phyloP scores from a whole-genome alignment of 2,113 vertebrate species.

The Pogona vitticeps region DNA sequence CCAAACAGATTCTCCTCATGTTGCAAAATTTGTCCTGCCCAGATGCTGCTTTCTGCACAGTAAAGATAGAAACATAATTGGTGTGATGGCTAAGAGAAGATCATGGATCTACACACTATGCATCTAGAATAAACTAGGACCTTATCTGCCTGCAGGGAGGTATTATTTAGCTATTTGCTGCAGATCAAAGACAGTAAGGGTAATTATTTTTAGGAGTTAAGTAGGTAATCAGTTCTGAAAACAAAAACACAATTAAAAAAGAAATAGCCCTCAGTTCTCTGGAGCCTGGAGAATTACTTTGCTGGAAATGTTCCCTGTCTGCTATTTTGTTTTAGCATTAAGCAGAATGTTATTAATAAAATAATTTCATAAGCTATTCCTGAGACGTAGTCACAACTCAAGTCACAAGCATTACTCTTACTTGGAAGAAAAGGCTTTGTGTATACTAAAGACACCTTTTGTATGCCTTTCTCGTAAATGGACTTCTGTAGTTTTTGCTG shows the following conservation, averaged over 20 bases:
- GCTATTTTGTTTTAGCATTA: conserved; percentile 58
- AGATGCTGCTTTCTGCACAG: conserved; percentile 25
- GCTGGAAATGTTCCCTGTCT: conserved; percentile 43
- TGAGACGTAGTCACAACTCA: conserved; percentile 40
- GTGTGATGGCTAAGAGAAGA: conserved; percentile 65
- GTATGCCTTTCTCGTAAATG: not conserved
- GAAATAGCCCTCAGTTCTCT: conserved; percentile 32
- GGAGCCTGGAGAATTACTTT: conserved; percentile 61
- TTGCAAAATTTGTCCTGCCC: not conserved
- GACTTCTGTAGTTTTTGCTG: not conserved
- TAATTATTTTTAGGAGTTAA: conserved; percentile 68
- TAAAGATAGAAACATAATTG: conserved; percentile 67
- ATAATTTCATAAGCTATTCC: conserved; percentile 57
- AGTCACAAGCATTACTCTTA: conserved; percentile 21
- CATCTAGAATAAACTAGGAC: conserved; percentile 65
- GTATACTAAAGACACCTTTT: not conserved
- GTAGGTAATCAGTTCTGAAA: conserved; percentile 60
- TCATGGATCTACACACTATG: conserved; percentile 35
- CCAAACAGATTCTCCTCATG: not conserved
- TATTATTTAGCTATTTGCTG: conserved; percentile 62
- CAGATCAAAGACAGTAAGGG: conserved; percentile 58
- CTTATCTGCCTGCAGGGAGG: conserved; percentile 46
- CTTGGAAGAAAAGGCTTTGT: not conserved
- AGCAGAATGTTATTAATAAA: conserved; percentile 57
- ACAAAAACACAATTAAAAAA: conserved; percentile 48